These are phyloP conservation scores for Drosophila truncata DNA, from an alignment of 1,140 invertebrate species.

Conservation along the genomic window DNA sequence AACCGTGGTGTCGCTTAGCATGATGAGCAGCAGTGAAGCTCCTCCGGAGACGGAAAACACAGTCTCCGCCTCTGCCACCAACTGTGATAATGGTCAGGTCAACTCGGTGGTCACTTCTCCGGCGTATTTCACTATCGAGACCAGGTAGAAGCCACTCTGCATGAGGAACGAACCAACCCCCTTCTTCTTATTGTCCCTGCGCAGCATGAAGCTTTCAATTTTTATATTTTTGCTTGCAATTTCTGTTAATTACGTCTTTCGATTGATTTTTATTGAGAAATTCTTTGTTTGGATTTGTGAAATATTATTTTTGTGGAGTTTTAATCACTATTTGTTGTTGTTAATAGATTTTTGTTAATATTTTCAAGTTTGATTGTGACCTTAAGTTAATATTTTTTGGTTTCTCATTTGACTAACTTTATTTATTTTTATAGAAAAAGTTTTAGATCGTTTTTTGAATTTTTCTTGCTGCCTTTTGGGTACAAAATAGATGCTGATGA, in stretches of 20 bases:
- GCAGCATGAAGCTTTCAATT: conserved; percentile 14
- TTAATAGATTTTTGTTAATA: not conserved
- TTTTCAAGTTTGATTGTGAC: too few relatives aligned
- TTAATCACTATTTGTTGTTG: not conserved
- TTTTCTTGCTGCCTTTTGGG: not conserved
- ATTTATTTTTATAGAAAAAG: not conserved
- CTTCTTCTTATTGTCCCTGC: not conserved
- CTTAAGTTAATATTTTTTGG: not conserved
- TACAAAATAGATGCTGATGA: not conserved
- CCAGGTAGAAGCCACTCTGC: conserved; percentile 60
- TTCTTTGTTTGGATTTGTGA: not conserved
- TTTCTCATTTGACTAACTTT: not conserved
- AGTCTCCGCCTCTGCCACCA: conserved; percentile 5
- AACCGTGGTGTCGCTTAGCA: conserved; percentile 69
- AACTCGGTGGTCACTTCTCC: conserved; percentile 46
- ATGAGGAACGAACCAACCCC: conserved; percentile 1
- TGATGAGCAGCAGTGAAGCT: conserved; percentile 37
- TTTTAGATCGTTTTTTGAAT: not conserved
- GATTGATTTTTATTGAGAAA: not conserved
- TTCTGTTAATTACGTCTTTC: not conserved
- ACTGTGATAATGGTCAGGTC: conserved; percentile 47
- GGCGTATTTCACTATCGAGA: conserved; percentile 73
- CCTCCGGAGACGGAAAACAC: not conserved
- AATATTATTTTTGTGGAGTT: not conserved
- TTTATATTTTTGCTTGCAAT: conserved; percentile 24